These are phyloP conservation scores for Phodopus roborovskii DNA, from an alignment of 2,113 vertebrate genomes.

Conservation along the genomic window DNA sequence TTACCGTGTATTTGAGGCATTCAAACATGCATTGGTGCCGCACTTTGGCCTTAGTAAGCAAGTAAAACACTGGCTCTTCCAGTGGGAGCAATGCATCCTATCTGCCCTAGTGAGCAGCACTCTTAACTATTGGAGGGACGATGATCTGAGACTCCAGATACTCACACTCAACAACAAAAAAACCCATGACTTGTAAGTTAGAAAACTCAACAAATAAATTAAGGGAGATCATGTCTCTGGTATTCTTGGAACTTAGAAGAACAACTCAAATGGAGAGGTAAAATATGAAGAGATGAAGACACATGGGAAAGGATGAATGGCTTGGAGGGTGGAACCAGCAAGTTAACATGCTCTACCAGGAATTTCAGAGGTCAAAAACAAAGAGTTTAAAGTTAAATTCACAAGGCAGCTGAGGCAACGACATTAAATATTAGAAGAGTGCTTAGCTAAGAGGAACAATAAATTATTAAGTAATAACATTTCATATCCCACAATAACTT, in stretches of 20 bases:
- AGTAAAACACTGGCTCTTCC: not conserved
- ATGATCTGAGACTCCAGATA: not conserved
- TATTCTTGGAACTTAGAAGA: not conserved
- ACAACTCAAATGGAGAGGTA: conserved; percentile 4
- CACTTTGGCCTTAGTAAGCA: not conserved
- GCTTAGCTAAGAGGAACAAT: not conserved
- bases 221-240: not conserved
- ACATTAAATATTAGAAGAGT: conserved; percentile 8
- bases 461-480: not conserved
- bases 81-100: not conserved
- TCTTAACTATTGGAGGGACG: not conserved
- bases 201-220: not conserved
- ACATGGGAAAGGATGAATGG: not conserved
- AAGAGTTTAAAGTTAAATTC: conserved; percentile 17
- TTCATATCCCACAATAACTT: not conserved
- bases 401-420: not conserved
- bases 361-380: not conserved
- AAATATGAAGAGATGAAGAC: not conserved
- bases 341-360: not conserved
- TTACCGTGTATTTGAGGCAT: not conserved
- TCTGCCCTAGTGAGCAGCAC: not conserved
- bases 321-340: not conserved
- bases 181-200: not conserved
- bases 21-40: not conserved
- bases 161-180: not conserved